These are phyloP conservation scores for Hedya salicella DNA, from an alignment of 2,888 invertebrate genomes.

Conservation along the genomic window DNA sequence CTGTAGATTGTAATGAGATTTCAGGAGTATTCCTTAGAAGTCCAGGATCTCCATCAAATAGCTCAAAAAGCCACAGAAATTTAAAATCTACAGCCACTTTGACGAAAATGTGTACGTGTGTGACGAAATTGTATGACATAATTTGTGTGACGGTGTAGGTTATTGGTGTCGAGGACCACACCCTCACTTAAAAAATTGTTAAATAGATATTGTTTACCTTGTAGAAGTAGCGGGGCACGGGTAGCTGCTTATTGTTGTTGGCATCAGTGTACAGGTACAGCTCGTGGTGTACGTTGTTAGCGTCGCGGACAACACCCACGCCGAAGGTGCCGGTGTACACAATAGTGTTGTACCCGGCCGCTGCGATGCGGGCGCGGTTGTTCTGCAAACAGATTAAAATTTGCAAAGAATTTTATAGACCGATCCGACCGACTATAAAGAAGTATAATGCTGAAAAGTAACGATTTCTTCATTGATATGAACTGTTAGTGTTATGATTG, in stretches of 20 bases:
- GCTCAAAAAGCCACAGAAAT: too few species aligned
- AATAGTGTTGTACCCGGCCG: constrained; percentile 65
- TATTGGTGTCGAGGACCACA: too few species aligned
- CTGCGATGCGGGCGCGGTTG: constrained; percentile 68
- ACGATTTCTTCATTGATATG: neutral
- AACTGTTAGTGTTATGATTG: too few species aligned
- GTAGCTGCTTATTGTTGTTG: constrained; percentile 67
- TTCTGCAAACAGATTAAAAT: constrained; percentile 56
- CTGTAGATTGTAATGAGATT: too few species aligned
- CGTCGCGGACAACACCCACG: constrained; percentile 80
- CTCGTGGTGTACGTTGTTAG: constrained; percentile 64
- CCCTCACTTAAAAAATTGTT: too few species aligned
- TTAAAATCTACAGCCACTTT: too few species aligned
- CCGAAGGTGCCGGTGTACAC: constrained; percentile 87
- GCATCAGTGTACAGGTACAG: constrained; percentile 69
- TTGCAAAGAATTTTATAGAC: neutral
- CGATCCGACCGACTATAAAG: too few species aligned
- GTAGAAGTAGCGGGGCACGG: constrained; percentile 74
- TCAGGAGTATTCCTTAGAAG: too few species aligned
- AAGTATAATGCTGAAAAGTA: neutral
- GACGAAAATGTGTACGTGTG: too few species aligned
- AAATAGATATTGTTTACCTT: constrained; percentile 59
- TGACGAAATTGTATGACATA: too few species aligned
- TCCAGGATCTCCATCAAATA: too few species aligned
- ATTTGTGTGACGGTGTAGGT: too few species aligned